Base-by-base conservation (phyloP, 2,888 invertebrate species). In the Elysia crispata region DNA sequence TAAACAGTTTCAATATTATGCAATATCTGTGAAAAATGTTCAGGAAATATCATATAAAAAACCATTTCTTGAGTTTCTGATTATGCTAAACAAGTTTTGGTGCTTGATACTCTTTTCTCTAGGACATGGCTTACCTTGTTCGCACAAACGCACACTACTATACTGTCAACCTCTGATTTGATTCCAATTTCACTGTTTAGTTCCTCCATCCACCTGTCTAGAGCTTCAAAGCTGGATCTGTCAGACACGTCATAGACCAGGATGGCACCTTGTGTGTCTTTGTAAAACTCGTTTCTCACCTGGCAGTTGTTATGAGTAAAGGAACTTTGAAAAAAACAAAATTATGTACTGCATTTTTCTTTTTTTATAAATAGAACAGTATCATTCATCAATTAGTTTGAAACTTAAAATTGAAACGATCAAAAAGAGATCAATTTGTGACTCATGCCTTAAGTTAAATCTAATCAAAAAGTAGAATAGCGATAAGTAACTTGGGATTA, bases 201-300 rank as follows among this genome's bases (percentile, higher is more conserved):
- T 83, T 93, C 93, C 31, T 86, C 83, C 69, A 93, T 77, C 93
- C 93, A 93, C 60, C 85, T 82, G 31, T 92, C 92, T 20, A 93
- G 86, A 3, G 91, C 87, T 74, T 92, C 91, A 85, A 93, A 93
- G 76, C 91, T 92, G 18, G 81, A 83, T 33, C 91, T 83, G 77
- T 92, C 90, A 0, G 89, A 85, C 1, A 92, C 91, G 84, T 93
- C 93, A 85, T 90, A 93, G n/a, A 92, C 91, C 41, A 93, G 84
- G 49, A 93, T 80, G 31, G 91, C 92, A 8, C 92, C 93, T 81
- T 93, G 92, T 20, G 92, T 92, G 83, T 92, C 92, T 77, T 89
- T 89, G 85, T 93, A 92, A 82, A 93, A 93, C 82, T 92, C 92
- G 86, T 92, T 93, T 31, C 92, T 84, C 3, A 92, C 92, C 92